Percentiles rank a stretch among this genome's conserved stretches.
phyloP scores from a whole-genome alignment of 2,888 invertebrate species.

The Pollenia labialis region DNA sequence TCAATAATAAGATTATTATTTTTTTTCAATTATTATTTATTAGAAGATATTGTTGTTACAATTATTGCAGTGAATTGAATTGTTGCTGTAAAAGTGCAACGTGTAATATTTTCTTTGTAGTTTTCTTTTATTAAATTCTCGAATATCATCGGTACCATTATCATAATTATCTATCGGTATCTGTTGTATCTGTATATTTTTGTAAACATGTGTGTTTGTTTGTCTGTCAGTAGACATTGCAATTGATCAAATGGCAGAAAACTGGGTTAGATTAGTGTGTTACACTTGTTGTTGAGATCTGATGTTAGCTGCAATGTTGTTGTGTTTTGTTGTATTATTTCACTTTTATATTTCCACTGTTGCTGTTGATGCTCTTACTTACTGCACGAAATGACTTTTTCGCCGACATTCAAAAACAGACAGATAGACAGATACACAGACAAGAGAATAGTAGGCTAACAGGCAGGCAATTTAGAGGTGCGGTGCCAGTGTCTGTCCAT shows the following conservation, averaged over 20 bases:
- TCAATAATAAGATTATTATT: conserved; percentile 48
- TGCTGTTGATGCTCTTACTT: conserved; percentile 42
- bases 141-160: conserved; percentile 50
- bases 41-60: not conserved
- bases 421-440: conserved; percentile 23
- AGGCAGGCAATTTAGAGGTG: conserved; percentile 63
- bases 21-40: conserved; percentile 33
- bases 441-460: conserved; percentile 44
- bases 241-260: conserved; percentile 63
- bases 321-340: conserved; percentile 32
- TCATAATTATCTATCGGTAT: conserved; percentile 30
- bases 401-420: conserved; percentile 32
- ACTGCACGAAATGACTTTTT: conserved; percentile 44
- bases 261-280: conserved; percentile 69
- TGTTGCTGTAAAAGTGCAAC: not conserved
- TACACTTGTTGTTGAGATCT: conserved; percentile 61
- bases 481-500: conserved; percentile 49
- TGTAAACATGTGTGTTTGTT: conserved; percentile 7
- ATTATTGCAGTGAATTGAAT: not conserved
- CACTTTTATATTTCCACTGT: conserved; percentile 38
- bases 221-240: conserved; percentile 40
- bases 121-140: conserved; percentile 35
- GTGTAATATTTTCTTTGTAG: not conserved
- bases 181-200: conserved; percentile 2
- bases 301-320: conserved; percentile 28